Evolutionary conservation across 2,113 vertebrate species (phyloP), one percentile per base, ranked within the genome.

Genomic region (Irena cyanogastra): DNA sequence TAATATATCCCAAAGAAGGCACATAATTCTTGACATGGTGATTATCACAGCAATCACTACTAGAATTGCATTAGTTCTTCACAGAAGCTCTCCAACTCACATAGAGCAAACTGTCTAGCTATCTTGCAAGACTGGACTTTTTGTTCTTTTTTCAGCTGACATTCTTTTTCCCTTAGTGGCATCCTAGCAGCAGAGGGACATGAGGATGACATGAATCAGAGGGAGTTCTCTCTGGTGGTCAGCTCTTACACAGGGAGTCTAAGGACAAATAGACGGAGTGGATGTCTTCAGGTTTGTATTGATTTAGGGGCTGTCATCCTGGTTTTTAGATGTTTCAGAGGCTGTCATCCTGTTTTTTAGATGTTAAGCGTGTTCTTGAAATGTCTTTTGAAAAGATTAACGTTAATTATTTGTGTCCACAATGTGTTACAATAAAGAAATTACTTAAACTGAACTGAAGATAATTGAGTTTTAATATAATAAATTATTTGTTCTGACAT

Each of bases 131-230:
- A 64, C 27, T 61, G 42, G 33, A 22, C 9, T 83, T 87, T 50
- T 39, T 16, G 11, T 13, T 79, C 27, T 63, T 63, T 79, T 82
- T 69, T 30, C 45, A 86, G 59, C 13, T 33, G 64, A 57, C 1
- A 6, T 15, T 75, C 33, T 76, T 85, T 41, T 61, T 45, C 49
- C 45, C 16, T 63, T 31, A 37, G 17, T 16, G 22, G 28, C 33
- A 83, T 65, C 50, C 71, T 70, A 77, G 72, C 0, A 1, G 61
- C 13, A 63, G 52, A 83, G 17, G 12, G 63, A 54, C 35, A 19
- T 0, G 1, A 66, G 33, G 53, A 61, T 0, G 0, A 49, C 44
- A 52, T 8, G 28, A 63, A 83, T 52, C 30, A 41, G 27, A 68
- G 13, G 17, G 31, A 91, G 35, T 27, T 77, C 83, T 94, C 56